Percentiles rank a stretch among this genome's conserved stretches.
Conservation (phyloP, 2,797 vertebrate genomes). For the Sebastes oblongus region DNA sequence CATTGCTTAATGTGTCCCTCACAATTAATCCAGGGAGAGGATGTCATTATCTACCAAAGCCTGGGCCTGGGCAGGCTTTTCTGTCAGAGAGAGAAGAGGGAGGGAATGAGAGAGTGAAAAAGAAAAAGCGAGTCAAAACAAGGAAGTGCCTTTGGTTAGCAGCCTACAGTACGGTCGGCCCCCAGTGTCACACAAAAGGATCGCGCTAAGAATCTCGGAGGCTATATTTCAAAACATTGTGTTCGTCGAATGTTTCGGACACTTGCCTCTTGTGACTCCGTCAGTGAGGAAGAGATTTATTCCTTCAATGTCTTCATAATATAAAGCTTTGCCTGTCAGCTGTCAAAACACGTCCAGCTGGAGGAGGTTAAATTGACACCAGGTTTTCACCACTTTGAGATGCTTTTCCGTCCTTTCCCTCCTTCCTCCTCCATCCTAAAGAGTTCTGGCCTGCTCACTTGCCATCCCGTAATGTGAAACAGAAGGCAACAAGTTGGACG, state of each 20-base stretch:
- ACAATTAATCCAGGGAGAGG: conserved; percentile 80
- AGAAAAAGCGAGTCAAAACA: conserved; percentile 45
- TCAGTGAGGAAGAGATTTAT: conserved; percentile 42
- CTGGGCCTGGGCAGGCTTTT: conserved; percentile 68
- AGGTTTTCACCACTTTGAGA: conserved; percentile 61
- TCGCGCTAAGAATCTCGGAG: conserved; percentile 16
- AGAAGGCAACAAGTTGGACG: conserved; percentile 71
- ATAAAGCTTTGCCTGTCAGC: conserved; percentile 72
- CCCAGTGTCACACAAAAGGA: conserved; percentile 38
- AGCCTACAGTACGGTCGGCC: conserved; percentile 17
- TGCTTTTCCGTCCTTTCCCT: conserved; percentile 2
- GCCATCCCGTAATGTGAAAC: conserved; percentile 69
- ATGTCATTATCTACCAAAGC: conserved; percentile 80
- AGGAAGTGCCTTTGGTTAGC: conserved; percentile 45
- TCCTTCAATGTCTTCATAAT: conserved; percentile 74
- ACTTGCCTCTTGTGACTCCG: conserved; percentile 32
- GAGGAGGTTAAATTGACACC: conserved; percentile 69
- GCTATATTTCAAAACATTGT: conserved; percentile 38
- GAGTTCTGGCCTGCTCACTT: conserved; percentile 23
- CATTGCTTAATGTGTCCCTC: conserved; percentile 79
- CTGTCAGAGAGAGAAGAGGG: conserved; percentile 45
- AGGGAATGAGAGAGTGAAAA: conserved; percentile 29
- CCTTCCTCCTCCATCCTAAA: conserved; percentile 24
- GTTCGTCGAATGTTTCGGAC: conserved; percentile 34
- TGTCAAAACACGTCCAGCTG: conserved; percentile 81